These are phyloP conservation scores for Platynereis dumerilii DNA, from an alignment of 2,888 invertebrate species.

Conservation along the genomic window DNA sequence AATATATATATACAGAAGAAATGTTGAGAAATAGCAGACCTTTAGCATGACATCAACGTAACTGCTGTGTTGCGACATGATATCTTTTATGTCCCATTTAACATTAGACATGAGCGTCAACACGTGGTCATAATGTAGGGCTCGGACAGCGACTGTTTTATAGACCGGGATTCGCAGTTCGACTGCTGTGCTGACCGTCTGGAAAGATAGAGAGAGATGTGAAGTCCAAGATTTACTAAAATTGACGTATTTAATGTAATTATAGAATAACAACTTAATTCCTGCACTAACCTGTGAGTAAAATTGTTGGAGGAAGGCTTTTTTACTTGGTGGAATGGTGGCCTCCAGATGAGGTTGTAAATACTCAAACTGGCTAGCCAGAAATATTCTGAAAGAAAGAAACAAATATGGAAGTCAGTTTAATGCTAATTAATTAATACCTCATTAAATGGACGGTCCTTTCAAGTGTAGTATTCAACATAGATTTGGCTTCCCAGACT, in stretches of 20 bases:
- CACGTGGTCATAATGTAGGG: slow-evolving; percentile 79
- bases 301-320: slow-evolving; percentile 66
- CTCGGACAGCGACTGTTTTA: slow-evolving; percentile 81
- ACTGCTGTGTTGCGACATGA: slow-evolving; percentile 90
- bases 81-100: slow-evolving; percentile 83
- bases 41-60: slow-evolving; percentile 71
- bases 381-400: slow-evolving; percentile 70
- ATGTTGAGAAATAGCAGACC: no score
- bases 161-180: slow-evolving; percentile 87
- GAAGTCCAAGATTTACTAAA: background rate
- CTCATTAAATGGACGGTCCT: no score
- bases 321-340: slow-evolving; percentile 73
- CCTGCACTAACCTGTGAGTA: slow-evolving; percentile 63
- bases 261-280: no score
- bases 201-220: slow-evolving; percentile 25
- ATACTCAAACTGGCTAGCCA: slow-evolving; percentile 85
- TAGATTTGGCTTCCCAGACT: background rate
- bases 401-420: no score
- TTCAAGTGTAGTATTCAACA: no score
- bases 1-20: no score
- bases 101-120: slow-evolving; percentile 84
- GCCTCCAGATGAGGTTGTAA: slow-evolving; percentile 85
- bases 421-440: no score
- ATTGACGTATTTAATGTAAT: no score
- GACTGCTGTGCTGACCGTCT: slow-evolving; percentile 75